Evolutionary conservation across 92 coral and sea anemone species (phyloP), one percentile per base, ranked within the genome.

Genomic region (Isaurus tuberculatus): DNA sequence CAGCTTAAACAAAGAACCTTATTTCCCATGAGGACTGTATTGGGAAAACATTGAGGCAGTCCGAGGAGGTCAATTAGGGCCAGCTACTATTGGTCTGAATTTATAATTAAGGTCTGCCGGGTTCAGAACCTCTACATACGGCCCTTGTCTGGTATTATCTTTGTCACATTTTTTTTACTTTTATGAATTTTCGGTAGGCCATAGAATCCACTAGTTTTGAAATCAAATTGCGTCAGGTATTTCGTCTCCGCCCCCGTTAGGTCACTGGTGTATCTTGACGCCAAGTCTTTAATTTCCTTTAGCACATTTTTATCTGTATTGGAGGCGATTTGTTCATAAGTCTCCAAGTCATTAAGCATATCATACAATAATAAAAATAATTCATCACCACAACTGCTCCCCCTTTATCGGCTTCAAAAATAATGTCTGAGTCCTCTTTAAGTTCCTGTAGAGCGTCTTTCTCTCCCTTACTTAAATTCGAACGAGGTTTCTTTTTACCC

Each of bases 231-330:
- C 26, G 51, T 42, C 63, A 84, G 60, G 8, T 74, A 73, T 58
- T 74, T 34, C 26, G 48, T 65, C 53, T 80, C 72, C 42, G 19
- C 33, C 80, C 77, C 66, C 28, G 84, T 85, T 57, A 81, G 75
- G 11, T 49, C 2, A 49, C 19, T 6, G 7, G 7, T 3, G 10
- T 46, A 46, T 46, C 55, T 49, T 49, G 20, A 1, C 15, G 20
- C 15, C 15, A 49, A 49, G 20, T 49, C 20, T 49, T 49, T 49
- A 3, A 11, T 49, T 48, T 48, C 11, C 7, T 48, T 48, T 48
- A 48, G n/a, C 55, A 48, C 17, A 6, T 11, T 48, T 48, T 13
- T 48, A 10, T 48, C 55, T 16, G 13, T 48, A 49, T 49, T 49
- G 11, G 58, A 49, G 2, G 58, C 2, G 58, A 11, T 49, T 19